Conservation (phyloP, 1,140 invertebrate genomes). For the Ostrea edulis region DNA sequence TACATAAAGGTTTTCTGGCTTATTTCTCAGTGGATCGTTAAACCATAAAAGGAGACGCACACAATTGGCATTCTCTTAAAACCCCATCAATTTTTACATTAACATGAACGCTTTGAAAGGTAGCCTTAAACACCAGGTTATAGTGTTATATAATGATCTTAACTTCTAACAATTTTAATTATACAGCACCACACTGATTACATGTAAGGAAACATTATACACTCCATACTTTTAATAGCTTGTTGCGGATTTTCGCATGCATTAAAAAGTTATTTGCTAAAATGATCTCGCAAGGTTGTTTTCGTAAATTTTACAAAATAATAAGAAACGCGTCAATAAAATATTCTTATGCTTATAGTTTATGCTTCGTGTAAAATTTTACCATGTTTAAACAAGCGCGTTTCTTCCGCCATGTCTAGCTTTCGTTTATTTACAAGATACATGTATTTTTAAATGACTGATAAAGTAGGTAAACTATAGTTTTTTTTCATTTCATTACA, state of each 20-base stretch:
- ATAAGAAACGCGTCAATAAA: no score
- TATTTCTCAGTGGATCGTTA: constrained; percentile 10
- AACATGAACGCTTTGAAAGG: constrained; percentile 10
- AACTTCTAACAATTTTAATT: constrained; percentile 16
- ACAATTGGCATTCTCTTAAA: constrained; percentile 11
- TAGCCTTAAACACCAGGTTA: neutral
- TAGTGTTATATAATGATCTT: constrained; percentile 26
- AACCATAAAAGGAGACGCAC: neutral
- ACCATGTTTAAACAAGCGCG: neutral
- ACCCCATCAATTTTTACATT: neutral
- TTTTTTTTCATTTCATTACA: neutral
- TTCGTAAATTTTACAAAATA: no score
- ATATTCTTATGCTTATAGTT: neutral
- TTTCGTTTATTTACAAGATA: no score
- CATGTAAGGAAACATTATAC: neutral
- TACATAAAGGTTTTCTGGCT: neutral
- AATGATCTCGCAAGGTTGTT: no score
- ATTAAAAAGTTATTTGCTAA: no score
- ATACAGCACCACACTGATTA: neutral
- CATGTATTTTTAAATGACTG: no score
- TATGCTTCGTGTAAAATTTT: neutral
- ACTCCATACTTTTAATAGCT: neutral
- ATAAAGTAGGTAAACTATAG: neutral
- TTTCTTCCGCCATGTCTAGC: no score
- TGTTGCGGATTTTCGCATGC: neutral